Evolutionary conservation across 2,797 vertebrate genomes (phyloP).

Genomic region (Acestrorhynchus altus): DNA sequence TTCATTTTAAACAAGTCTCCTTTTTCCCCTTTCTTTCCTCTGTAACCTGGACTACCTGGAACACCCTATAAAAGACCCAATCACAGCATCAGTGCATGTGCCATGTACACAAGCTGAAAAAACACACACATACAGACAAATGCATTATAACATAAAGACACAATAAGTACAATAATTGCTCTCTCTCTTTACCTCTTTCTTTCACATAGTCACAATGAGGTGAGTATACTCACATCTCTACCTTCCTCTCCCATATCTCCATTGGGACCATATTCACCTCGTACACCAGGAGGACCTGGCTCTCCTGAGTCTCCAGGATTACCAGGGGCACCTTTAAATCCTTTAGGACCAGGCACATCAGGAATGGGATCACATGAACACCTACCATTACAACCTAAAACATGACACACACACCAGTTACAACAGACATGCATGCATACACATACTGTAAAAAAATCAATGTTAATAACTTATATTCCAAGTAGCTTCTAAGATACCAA

Average conservation of each 20-base stretch:
- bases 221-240: slow-evolving; percentile 29
- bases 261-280: slow-evolving; percentile 48
- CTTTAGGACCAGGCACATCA: slow-evolving; percentile 58
- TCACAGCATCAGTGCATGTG: background rate
- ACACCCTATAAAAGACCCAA: slow-evolving; percentile 66
- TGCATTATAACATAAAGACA: no score
- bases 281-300: slow-evolving; percentile 19
- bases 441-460: no score
- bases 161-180: no score
- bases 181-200: background rate
- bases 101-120: no score
- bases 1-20: slow-evolving; percentile 65
- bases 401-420: slow-evolving; percentile 26
- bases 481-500: no score
- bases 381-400: slow-evolving; percentile 54
- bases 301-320: slow-evolving; percentile 49
- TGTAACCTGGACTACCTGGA: slow-evolving; percentile 66
- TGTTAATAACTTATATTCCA: no score
- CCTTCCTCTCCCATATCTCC: slow-evolving; percentile 65
- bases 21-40: slow-evolving; percentile 76
- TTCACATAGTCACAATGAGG: background rate
- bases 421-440: no score
- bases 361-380: slow-evolving; percentile 66
- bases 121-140: background rate
- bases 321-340: slow-evolving; percentile 52